These are phyloP conservation scores for Drosophila neonasuta DNA, from an alignment of 2,888 invertebrate genomes.

Conservation along the genomic window DNA sequence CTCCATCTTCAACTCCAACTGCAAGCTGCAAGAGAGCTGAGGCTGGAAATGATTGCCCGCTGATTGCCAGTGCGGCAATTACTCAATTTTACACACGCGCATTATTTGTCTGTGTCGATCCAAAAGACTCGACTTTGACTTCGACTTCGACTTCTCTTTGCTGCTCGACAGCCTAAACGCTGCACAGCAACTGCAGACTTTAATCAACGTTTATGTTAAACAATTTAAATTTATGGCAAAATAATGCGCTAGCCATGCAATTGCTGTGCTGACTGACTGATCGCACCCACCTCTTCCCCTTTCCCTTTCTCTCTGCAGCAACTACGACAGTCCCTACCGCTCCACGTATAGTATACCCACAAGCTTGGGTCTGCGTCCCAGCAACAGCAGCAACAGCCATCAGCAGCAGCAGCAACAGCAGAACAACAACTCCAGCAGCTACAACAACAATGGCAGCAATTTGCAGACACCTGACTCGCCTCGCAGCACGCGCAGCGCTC, in stretches of 20 bases:
- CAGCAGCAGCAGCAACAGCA: conserved; percentile 65
- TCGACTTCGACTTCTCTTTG: conserved; percentile 24
- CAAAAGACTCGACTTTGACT: conserved; percentile 10
- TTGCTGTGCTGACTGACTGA: conserved; percentile 57
- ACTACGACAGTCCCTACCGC: conserved; percentile 83
- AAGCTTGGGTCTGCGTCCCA: conserved; percentile 81
- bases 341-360: conserved; percentile 83
- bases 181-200: conserved; percentile 67
- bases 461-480: conserved; percentile 86
- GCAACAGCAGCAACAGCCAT: conserved; percentile 72
- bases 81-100: conserved; percentile 78
- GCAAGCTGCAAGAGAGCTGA: conserved; percentile 34
- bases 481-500: conserved; percentile 91
- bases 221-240: conserved; percentile 79
- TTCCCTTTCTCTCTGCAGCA: conserved; percentile 59
- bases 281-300: conserved; percentile 9
- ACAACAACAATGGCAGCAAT: conserved; percentile 76
- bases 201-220: conserved; percentile 78
- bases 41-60: conserved; percentile 73
- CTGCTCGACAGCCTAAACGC: conserved; percentile 67
- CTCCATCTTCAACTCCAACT: neutral
- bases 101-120: conserved; percentile 77
- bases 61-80: conserved; percentile 76
- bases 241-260: conserved; percentile 73
- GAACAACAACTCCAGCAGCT: conserved; percentile 78